Evolutionary conservation across 30 jellyfish, hydroid and myxozoan species (phyloP).

Genomic region (Chrysaora quinquecirrha): DNA sequence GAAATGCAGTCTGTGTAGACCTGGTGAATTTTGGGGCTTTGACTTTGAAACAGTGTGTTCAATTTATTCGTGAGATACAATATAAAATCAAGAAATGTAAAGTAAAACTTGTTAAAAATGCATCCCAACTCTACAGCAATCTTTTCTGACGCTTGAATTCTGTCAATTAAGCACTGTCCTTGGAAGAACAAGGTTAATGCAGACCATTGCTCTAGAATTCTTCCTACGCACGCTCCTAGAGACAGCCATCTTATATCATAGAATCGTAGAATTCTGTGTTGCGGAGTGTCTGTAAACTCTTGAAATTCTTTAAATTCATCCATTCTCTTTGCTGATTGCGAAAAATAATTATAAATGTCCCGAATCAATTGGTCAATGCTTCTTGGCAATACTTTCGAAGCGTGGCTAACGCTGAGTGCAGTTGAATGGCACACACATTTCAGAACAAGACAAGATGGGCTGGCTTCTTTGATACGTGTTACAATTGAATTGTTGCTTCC

Average conservation of each 20-base stretch:
- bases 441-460: slow-evolving; percentile 24
- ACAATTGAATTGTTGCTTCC: slow-evolving; percentile 16
- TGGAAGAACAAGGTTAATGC: neutral
- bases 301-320: neutral
- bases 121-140: slow-evolving; percentile 14
- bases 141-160: neutral
- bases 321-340: neutral
- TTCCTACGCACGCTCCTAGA: slow-evolving; percentile 20
- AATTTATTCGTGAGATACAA: neutral
- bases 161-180: slow-evolving; percentile 13
- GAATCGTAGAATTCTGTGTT: slow-evolving; percentile 17
- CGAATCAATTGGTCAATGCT: neutral
- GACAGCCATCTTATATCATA: neutral
- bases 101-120: slow-evolving; percentile 6
- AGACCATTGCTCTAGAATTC: slow-evolving; percentile 9
- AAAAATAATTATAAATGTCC: slow-evolving; percentile 4
- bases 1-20: no score
- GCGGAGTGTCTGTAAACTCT: slow-evolving; percentile 24
- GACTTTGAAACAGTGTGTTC: slow-evolving; percentile 15
- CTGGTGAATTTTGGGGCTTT: slow-evolving; percentile 16
- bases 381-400: slow-evolving; percentile 5
- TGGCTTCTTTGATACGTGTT: slow-evolving; percentile 17
- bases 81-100: slow-evolving; percentile 2
- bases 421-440: slow-evolving; percentile 4
- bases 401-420: slow-evolving; percentile 18